A percentile compares a stretch with the other conserved stretches of the same genome.
These are phyloP conservation scores for Haliaeetus leucogaster DNA, from an alignment of 2,113 vertebrate genomes.

Conservation along the genomic window DNA sequence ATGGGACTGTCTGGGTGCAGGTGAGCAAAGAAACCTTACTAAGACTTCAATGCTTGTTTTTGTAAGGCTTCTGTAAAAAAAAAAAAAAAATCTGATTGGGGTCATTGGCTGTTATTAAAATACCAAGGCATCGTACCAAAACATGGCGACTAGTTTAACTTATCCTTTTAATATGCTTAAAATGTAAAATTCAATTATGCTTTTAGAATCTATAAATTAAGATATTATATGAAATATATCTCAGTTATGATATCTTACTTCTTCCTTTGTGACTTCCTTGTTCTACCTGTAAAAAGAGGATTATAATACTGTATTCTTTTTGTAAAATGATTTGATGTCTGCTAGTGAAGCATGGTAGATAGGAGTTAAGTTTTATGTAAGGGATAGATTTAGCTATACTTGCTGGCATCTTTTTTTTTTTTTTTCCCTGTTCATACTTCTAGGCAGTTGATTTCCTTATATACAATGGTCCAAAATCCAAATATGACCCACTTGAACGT, in stretches of 20 bases:
- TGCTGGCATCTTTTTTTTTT: neutral
- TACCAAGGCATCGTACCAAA: neutral
- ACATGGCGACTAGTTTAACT: neutral
- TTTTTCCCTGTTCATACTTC: neutral
- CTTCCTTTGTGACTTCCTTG: neutral
- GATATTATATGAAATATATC: neutral
- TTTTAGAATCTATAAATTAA: neutral
- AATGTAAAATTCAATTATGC: neutral
- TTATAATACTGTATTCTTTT: neutral
- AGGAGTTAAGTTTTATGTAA: neutral
- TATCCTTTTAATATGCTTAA: neutral
- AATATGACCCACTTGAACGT: constrained; percentile 67
- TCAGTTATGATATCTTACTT: neutral
- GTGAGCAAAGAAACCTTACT: neutral
- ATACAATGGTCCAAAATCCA: constrained; percentile 85
- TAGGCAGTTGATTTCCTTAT: constrained; percentile 90
- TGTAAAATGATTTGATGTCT: neutral
- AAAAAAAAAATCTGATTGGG: neutral
- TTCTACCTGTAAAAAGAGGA: neutral
- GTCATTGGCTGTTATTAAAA: neutral
- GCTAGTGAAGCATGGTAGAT: neutral
- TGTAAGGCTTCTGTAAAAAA: neutral
- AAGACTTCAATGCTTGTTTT: neutral
- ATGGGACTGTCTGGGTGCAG: neutral
- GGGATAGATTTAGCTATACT: neutral